Base-by-base conservation (phyloP, 2,797 vertebrate species). In the Gobionotothen gibberifrons region DNA sequence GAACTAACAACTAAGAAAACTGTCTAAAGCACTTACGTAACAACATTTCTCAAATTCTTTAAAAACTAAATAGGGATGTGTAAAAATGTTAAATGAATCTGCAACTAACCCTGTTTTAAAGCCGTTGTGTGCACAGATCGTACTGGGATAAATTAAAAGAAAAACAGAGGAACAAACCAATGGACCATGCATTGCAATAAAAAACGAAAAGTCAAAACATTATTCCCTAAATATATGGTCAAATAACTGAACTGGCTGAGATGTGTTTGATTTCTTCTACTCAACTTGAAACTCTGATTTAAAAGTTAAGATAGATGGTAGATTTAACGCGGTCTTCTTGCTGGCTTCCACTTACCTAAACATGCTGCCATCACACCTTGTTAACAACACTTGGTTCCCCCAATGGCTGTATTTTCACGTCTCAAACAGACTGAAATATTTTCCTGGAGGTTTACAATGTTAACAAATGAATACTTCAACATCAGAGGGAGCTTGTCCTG, bases 341-440 rank as follows among this genome's bases (percentile, higher is more conserved):
- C 52, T 49, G 17, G 7, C 16, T 42, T 19, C 60, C 42, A 76
- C 85, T 78, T 76, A 91, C 89, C 86, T 84, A 67, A 69, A 59
- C 29, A 47, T 29, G 11, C 51, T 72, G 62, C 67, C 68, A 53
- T 57, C 51, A 40, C 48, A 42, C 60, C 53, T 55, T 63, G 5
- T 36, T 14, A 66, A 49, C 42, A 59, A 53, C 13, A 12, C 46
- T 43, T 4, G 21, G 16, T 64, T 65, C 48, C 72, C 22, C 63
- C 42, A 58, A 65, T 17, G 48, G 46, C 21, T 47, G 53, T 67
- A 51, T 69, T 70, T 60, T 73, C 53, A 21, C 22, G 21, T 62
- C 59, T 69, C 15, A 43, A 52, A 60, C 19, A 14, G 22, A 43
- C 22, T 0, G 22, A 54, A 56, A 1, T 26, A 21, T 43, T 19